Base-by-base conservation (phyloP, 2,888 invertebrate genomes). In the Agrotis puta region DNA sequence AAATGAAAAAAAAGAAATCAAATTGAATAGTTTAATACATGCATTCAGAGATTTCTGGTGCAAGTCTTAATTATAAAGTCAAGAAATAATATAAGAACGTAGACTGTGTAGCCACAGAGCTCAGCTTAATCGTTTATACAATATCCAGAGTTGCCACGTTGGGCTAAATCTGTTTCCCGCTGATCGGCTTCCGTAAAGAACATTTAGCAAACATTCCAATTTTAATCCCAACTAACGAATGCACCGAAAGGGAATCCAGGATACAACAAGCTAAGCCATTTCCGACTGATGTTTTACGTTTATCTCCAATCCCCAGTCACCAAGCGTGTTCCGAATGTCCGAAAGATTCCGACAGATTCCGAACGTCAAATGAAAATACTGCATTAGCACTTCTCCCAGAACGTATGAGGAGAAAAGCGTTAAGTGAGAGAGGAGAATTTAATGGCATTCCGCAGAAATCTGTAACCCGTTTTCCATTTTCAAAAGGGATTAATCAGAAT, bases 181-280 rank as follows among this genome's bases (percentile, higher is more conserved):
- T 80, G 70, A 80, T 80, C 64, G 64, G 69, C 33, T 77, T 54
- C 13, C 47, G 20, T n/a, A 24, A 50, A 53, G 39, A 77, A 27
- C 22, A 77, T 71, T 63, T 45, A 74, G 64, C 61, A 56, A 74
- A 53, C 24, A 50, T 50, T 59, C 24, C 47, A 47, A 14, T 70
- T 76, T 64, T 80, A 70, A 78, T 80, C 58, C 62, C 24, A 18
- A 67, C 59, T 85, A 86, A 86, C 84, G 79, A 86, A 85, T 85
- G 87, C 83, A 83, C 73, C 72, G 71, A 79, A 70, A 62, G 57
- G 59, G 77, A 77, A 82, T 77, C 77, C 73, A 61, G 68, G 56
- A 57, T 72, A 83, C 79, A 85, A 79, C 65, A 66, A 75, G 61
- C 79, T 81, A 61, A 86, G 72, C 81, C 70, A 72, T 74, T 71